Conservation (phyloP, 2,113 vertebrate genomes). For the Geococcyx californianus region DNA sequence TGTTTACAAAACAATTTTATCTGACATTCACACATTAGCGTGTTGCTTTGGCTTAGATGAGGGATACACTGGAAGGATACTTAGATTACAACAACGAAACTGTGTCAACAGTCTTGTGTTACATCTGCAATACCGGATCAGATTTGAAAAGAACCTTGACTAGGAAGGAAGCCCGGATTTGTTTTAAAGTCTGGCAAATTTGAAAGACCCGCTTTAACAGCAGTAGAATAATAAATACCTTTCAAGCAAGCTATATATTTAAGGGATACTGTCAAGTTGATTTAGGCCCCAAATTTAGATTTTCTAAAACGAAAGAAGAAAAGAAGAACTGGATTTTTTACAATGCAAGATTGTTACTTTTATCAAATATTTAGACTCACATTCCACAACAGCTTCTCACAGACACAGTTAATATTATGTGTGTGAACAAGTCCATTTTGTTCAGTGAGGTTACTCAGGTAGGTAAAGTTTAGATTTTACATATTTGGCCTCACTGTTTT, state of each 20-base stretch:
- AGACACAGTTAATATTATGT: not conserved
- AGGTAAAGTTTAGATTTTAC: not conserved
- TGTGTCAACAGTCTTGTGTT: not conserved
- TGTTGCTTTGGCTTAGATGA: not conserved
- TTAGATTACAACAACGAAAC: not conserved
- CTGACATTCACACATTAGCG: not conserved
- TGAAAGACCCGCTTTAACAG: not conserved
- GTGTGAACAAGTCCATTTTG: not conserved
- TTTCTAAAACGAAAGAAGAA: not conserved
- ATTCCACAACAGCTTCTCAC: not conserved
- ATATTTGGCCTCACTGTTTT: not conserved
- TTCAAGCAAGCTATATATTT: not conserved
- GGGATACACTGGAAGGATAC: not conserved
- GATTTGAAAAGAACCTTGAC: not conserved
- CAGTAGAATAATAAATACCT: conserved; percentile 13
- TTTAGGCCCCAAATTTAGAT: not conserved
- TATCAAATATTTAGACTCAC: not conserved
- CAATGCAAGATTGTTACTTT: not conserved
- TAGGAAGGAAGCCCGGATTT: not conserved
- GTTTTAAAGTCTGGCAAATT: conserved; percentile 12
- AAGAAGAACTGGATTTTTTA: not conserved
- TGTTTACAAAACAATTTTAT: not conserved
- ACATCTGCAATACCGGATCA: not conserved
- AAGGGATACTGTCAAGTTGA: not conserved
- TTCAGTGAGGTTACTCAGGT: not conserved